Evolutionary conservation across 1,140 invertebrate genomes (phyloP).

Genomic region (Drosophila melanica): DNA sequence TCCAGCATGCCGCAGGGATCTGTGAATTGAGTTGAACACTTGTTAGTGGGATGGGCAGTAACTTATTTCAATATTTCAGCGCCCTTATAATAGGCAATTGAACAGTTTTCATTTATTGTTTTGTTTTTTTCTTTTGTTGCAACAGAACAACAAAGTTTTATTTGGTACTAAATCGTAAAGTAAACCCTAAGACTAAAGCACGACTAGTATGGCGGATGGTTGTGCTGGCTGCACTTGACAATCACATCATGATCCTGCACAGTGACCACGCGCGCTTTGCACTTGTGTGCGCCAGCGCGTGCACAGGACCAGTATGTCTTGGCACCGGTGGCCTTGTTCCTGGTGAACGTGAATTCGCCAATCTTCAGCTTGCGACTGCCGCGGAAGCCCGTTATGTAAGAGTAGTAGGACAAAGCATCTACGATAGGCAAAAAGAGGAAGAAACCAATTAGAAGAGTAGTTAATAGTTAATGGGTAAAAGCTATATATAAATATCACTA

Average conservation of each 20-base stretch:
- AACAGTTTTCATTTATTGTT: constrained; percentile 1
- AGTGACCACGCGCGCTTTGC: constrained; percentile 82
- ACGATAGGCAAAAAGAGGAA: constrained; percentile 34
- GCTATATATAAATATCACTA: constrained; percentile 3
- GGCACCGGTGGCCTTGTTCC: constrained; percentile 74
- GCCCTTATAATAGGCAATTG: neutral
- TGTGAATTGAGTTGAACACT: constrained; percentile 26
- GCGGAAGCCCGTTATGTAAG: constrained; percentile 81
- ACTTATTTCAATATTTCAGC: too few relatives aligned
- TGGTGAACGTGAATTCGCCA: constrained; percentile 78
- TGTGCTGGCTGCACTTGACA: constrained; percentile 79
- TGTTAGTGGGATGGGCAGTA: constrained; percentile 23
- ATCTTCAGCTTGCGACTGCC: constrained; percentile 83
- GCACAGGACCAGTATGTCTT: constrained; percentile 84
- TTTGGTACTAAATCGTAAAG: constrained; percentile 9
- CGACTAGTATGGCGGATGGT: constrained; percentile 82
- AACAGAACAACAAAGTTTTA: constrained; percentile 14
- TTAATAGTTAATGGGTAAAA: neutral
- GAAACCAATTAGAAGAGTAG: constrained; percentile 39
- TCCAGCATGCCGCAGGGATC: constrained; percentile 17
- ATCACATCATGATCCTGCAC: constrained; percentile 77
- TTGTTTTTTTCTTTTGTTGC: too few relatives aligned
- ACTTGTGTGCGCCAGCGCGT: constrained; percentile 80
- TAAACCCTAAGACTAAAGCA: constrained; percentile 12
- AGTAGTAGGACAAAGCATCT: constrained; percentile 64